A percentile compares a stretch with the other conserved stretches of the same genome.
Evolutionary conservation across 2,113 vertebrate species (phyloP).

Genomic region (Oncorhynchus nerka): DNA sequence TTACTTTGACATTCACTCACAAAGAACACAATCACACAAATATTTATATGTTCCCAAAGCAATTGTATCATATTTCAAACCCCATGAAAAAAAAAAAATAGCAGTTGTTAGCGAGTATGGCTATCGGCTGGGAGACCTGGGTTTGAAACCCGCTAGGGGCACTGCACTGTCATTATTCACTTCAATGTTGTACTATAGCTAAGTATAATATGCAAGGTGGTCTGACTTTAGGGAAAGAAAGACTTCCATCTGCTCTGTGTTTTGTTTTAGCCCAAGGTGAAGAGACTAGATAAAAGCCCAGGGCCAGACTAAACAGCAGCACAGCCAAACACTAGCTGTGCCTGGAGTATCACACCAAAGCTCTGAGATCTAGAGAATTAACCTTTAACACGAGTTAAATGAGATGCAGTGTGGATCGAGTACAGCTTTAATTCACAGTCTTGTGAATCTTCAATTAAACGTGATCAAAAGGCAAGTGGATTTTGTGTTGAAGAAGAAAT

Average conservation of each 20-base stretch:
- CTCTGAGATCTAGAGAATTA: background rate
- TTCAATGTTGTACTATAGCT: background rate
- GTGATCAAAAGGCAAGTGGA: background rate
- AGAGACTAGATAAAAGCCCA: conserved; percentile 8
- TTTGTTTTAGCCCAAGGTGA: background rate
- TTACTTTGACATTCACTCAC: background rate
- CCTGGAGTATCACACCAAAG: background rate
- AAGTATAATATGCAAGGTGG: background rate
- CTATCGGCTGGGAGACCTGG: too few relatives aligned
- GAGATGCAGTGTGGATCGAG: background rate
- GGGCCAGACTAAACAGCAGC: conserved; percentile 12
- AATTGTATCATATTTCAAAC: background rate
- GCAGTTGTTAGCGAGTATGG: too few relatives aligned
- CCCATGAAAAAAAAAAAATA: background rate
- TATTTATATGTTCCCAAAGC: background rate
- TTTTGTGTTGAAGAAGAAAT: background rate
- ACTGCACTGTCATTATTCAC: background rate
- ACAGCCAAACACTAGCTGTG: background rate
- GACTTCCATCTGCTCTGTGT: conserved; percentile 7
- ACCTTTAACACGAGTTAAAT: background rate
- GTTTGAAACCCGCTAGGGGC: too few relatives aligned
- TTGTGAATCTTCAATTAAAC: background rate
- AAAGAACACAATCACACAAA: background rate
- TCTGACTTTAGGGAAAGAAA: background rate
- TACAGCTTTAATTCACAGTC: background rate